Evolutionary conservation across 2,113 vertebrate species (phyloP).

Genomic region (Monopterus albus): DNA sequence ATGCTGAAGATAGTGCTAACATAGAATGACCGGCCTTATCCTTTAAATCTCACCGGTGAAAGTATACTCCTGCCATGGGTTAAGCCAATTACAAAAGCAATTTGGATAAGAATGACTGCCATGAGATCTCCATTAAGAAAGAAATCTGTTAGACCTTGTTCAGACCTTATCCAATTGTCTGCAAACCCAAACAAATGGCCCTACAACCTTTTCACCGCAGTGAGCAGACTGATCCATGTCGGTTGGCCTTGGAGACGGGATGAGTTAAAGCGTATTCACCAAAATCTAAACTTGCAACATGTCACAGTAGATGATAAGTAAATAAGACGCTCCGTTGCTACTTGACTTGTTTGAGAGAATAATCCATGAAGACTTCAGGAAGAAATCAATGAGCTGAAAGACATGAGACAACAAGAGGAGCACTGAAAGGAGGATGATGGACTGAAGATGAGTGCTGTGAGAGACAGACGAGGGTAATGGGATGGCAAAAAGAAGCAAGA

Average conservation of each 20-base stretch:
- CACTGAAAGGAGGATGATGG: constrained; percentile 14
- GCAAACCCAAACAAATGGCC: no score
- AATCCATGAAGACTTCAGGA: not conserved
- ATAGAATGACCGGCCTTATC: no score
- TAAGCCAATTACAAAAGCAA: no score
- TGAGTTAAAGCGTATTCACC: not conserved
- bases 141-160: no score
- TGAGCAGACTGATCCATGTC: not conserved
- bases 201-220: not conserved
- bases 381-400: not conserved
- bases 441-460: constrained; percentile 30
- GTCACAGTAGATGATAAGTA: no score
- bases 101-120: no score
- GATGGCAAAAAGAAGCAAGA: not conserved
- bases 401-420: not conserved
- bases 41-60: no score
- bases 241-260: no score
- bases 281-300: not conserved
- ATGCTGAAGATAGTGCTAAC: no score
- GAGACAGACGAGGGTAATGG: constrained; percentile 17
- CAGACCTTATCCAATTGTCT: no score
- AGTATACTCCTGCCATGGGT: no score
- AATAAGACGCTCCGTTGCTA: not conserved
- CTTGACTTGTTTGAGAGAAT: not conserved
- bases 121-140: no score